Conservation (phyloP, 2,888 invertebrate genomes). For the Listrodromus nycthemerus region DNA sequence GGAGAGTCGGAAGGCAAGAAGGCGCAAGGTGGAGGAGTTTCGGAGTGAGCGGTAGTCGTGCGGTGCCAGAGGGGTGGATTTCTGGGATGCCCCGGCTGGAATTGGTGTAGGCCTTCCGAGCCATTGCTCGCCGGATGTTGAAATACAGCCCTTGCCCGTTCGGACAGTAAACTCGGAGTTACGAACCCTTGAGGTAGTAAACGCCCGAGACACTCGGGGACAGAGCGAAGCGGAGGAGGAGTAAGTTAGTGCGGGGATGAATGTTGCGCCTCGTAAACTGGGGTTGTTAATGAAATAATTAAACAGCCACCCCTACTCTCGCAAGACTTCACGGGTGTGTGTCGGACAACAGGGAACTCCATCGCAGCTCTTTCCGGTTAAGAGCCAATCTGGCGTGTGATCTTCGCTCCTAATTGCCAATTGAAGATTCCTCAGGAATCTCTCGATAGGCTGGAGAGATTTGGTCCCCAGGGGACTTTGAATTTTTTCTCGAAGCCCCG, state of each 20-base stretch:
- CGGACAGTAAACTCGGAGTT: constrained; percentile 68
- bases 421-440: constrained; percentile 28
- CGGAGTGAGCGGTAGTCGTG: constrained; percentile 15
- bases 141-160: constrained; percentile 67
- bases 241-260: background rate
- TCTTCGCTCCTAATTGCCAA: constrained; percentile 30
- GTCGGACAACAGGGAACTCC: background rate
- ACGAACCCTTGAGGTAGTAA: constrained; percentile 67
- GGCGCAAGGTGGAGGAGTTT: constrained; percentile 49
- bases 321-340: constrained; percentile 49
- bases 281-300: constrained; percentile 72
- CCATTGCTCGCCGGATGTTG: constrained; percentile 69
- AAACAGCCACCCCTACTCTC: constrained; percentile 58
- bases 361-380: background rate
- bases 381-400: constrained; percentile 9
- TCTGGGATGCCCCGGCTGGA: constrained; percentile 46
- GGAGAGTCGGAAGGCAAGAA: constrained; percentile 61
- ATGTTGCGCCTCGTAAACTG: constrained; percentile 64
- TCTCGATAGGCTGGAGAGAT: background rate
- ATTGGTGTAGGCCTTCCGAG: constrained; percentile 66
- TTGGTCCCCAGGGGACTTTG: background rate
- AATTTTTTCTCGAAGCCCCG: background rate
- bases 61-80: constrained; percentile 39
- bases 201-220: constrained; percentile 53
- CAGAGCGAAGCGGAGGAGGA: constrained; percentile 11